Conservation (phyloP, 2,797 vertebrate genomes). For the Cygnus olor region DNA sequence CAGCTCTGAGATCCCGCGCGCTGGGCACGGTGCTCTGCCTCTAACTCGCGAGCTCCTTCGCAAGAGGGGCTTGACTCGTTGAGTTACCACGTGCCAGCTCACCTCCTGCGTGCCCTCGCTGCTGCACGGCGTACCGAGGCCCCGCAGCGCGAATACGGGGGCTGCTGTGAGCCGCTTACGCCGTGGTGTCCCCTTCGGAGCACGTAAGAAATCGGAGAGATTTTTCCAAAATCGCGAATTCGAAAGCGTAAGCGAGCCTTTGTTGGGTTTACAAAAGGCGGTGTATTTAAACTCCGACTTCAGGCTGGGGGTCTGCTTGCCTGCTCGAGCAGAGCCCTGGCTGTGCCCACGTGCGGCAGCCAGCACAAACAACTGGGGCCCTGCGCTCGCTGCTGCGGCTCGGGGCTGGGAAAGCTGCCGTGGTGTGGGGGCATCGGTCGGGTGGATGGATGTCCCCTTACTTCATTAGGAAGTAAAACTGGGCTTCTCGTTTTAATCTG, state of each 20-base stretch:
- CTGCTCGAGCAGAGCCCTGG: not conserved
- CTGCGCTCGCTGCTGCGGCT: not conserved
- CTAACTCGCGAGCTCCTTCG: rapidly evolving
- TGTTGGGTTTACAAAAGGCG: not conserved
- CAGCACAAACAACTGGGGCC: not conserved
- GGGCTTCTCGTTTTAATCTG: not conserved
- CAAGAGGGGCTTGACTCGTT: not conserved
- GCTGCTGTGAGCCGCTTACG: not conserved
- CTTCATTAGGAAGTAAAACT: not conserved
- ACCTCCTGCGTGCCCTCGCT: not conserved
- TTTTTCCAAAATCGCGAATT: not conserved
- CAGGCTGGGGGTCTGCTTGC: not conserved
- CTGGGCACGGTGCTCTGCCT: too few relatives aligned
- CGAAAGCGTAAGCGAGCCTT: not conserved
- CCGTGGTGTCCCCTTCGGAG: not conserved
- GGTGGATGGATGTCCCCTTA: not conserved
- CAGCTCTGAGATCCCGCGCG: not conserved
- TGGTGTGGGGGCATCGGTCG: not conserved
- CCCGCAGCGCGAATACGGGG: not conserved
- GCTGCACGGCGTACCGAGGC: not conserved
- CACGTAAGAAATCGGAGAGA: not conserved
- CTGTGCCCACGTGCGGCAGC: not conserved
- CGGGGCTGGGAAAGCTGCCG: not conserved
- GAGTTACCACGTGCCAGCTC: not conserved
- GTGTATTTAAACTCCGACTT: not conserved